phyloP scores from a whole-genome alignment of 2,113 vertebrate species.

The Taxidea taxus region DNA sequence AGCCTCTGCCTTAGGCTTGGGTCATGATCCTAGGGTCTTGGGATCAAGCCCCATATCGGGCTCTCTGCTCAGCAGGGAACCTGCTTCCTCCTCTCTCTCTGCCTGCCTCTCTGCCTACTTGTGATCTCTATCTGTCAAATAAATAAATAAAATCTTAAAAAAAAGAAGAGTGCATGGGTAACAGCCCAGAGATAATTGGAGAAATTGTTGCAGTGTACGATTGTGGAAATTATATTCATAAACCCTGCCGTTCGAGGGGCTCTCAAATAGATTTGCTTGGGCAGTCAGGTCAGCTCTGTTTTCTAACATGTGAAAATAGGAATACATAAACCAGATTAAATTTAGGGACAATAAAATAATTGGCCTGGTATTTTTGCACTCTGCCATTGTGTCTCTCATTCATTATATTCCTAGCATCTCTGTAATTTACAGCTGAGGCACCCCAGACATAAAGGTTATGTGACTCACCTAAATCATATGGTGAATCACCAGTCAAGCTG shows the following conservation, averaged over 20 bases:
- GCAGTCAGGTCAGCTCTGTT: conserved; percentile 39
- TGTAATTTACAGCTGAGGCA: conserved; percentile 64
- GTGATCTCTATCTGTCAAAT: too few species aligned
- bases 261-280: conserved; percentile 26
- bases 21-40: too few species aligned
- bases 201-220: conserved; percentile 7
- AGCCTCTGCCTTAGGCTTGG: too few species aligned
- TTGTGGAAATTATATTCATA: conserved; percentile 53
- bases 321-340: conserved; percentile 19
- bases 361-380: not conserved
- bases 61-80: too few species aligned
- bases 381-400: conserved; percentile 31
- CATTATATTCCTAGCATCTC: conserved; percentile 45
- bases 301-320: conserved; percentile 46
- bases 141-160: too few species aligned
- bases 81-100: too few species aligned
- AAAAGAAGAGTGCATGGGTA: not conserved
- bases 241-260: not conserved
- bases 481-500: conserved; percentile 60
- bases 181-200: not conserved
- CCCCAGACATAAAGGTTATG: conserved; percentile 67
- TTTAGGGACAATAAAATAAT: conserved; percentile 40
- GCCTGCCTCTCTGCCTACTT: too few species aligned
- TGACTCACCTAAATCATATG: conserved; percentile 65
- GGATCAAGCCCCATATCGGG: too few species aligned